These are phyloP conservation scores for Pristionchus fissidentatus DNA, from an alignment of 2,888 invertebrate genomes.

Conservation along the genomic window DNA sequence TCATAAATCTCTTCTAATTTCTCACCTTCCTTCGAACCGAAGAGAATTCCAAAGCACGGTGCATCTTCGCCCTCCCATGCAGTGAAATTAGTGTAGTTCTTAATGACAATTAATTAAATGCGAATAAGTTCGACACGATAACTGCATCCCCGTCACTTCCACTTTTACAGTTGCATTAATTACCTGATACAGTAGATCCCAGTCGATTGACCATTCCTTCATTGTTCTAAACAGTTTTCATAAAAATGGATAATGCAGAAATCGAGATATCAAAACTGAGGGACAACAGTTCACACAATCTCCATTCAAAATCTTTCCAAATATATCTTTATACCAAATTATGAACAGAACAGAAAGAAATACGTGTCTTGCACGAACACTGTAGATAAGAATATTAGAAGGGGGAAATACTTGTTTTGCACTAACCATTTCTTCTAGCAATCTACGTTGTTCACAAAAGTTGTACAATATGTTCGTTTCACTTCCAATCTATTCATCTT, in stretches of 20 bases:
- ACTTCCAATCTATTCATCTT: background rate
- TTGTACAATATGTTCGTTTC: background rate
- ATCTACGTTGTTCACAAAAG: background rate
- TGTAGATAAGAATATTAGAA: no score
- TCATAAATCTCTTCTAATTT: background rate
- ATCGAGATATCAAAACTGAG: constrained; percentile 11
- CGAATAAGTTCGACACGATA: background rate
- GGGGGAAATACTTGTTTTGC: background rate
- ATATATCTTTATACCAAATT: background rate
- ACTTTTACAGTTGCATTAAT: no score
- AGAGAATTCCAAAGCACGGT: constrained; percentile 50
- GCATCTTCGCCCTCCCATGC: constrained; percentile 49
- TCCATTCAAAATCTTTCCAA: background rate
- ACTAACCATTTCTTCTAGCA: constrained; percentile 18
- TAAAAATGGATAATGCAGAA: background rate
- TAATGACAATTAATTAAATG: background rate
- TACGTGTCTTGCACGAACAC: background rate
- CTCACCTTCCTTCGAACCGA: constrained; percentile 46
- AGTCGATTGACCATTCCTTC: constrained; percentile 62
- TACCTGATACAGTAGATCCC: constrained; percentile 61
- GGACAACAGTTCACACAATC: background rate
- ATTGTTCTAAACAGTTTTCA: background rate
- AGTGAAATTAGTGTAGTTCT: constrained; percentile 54
- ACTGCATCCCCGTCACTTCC: background rate
- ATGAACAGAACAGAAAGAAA: constrained; percentile 12